Conservation (phyloP, 2,797 vertebrate genomes). For the Poecilia wingei region DNA sequence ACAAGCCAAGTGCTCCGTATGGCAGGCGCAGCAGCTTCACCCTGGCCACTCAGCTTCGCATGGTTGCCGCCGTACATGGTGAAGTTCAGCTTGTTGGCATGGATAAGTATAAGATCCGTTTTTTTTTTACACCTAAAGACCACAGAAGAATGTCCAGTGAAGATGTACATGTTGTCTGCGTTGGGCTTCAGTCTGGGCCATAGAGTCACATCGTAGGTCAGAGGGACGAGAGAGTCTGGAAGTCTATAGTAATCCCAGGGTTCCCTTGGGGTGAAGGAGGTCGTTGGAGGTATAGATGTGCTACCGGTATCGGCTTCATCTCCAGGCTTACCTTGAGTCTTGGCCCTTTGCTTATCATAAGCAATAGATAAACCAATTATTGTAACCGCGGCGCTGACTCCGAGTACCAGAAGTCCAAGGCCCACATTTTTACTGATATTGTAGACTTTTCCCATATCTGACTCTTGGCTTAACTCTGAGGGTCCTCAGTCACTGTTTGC, state of each 20-base stretch:
- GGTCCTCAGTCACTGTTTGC: constrained; percentile 32
- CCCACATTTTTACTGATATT: constrained; percentile 85
- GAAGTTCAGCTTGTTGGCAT: constrained; percentile 90
- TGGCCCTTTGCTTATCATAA: constrained; percentile 85
- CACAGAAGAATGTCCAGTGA: constrained; percentile 60
- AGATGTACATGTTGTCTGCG: constrained; percentile 56
- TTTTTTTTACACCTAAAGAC: constrained; percentile 61
- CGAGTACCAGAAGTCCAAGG: constrained; percentile 78
- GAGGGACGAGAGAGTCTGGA: constrained; percentile 56
- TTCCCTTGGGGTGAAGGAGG: constrained; percentile 66
- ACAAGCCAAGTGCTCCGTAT: constrained; percentile 75
- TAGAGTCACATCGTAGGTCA: constrained; percentile 66
- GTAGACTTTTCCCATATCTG: constrained; percentile 89
- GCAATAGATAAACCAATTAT: constrained; percentile 89
- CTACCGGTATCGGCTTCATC: constrained; percentile 25
- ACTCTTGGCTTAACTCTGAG: constrained; percentile 14
- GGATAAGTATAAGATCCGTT: constrained; percentile 84
- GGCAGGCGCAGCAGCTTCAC: rapidly evolving
- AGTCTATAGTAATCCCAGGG: constrained; percentile 76
- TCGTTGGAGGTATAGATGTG: constrained; percentile 59
- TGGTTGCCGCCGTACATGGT: constrained; percentile 45
- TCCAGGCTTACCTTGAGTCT: constrained; percentile 48
- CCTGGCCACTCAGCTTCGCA: constrained; percentile 34
- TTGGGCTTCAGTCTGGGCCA: constrained; percentile 67
- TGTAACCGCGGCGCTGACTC: constrained; percentile 74